These are phyloP conservation scores for Euproctis similis DNA, from an alignment of 2,888 invertebrate species.

Conservation along the genomic window DNA sequence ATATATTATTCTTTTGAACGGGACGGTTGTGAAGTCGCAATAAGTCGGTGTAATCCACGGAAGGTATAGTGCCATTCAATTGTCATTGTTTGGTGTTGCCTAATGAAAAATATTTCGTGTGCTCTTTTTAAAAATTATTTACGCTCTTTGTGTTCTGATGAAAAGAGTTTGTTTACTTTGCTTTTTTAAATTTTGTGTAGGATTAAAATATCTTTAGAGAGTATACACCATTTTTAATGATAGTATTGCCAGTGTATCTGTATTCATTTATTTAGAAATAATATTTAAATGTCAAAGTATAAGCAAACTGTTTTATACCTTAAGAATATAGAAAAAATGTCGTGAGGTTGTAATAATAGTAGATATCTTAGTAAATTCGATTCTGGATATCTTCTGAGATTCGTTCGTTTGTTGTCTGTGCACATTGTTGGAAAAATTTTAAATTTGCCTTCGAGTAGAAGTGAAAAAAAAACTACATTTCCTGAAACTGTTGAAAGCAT, in stretches of 20 bases:
- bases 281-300: too few relatives aligned
- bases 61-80: constrained; percentile 65
- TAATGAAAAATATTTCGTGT: constrained; percentile 70
- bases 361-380: too few relatives aligned
- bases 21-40: constrained; percentile 58
- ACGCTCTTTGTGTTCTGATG: constrained; percentile 23
- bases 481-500: constrained; percentile 55
- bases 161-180: neutral
- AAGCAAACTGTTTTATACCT: too few relatives aligned
- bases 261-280: too few relatives aligned
- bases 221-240: too few relatives aligned
- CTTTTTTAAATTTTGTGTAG: neutral
- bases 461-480: constrained; percentile 40
- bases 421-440: constrained; percentile 4
- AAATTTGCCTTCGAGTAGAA: constrained; percentile 27
- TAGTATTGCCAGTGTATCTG: too few relatives aligned
- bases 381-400: too few relatives aligned
- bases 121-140: constrained; percentile 46
- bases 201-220: too few relatives aligned
- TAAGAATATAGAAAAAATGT: too few relatives aligned
- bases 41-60: constrained; percentile 63
- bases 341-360: too few relatives aligned
- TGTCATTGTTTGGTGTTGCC: constrained; percentile 51
- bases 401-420: too few relatives aligned
- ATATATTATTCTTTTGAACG: constrained; percentile 74